Evolutionary conservation across 2,113 vertebrate genomes (phyloP), one percentile per base, ranked within the genome.

Genomic region (Pipra filicauda): DNA sequence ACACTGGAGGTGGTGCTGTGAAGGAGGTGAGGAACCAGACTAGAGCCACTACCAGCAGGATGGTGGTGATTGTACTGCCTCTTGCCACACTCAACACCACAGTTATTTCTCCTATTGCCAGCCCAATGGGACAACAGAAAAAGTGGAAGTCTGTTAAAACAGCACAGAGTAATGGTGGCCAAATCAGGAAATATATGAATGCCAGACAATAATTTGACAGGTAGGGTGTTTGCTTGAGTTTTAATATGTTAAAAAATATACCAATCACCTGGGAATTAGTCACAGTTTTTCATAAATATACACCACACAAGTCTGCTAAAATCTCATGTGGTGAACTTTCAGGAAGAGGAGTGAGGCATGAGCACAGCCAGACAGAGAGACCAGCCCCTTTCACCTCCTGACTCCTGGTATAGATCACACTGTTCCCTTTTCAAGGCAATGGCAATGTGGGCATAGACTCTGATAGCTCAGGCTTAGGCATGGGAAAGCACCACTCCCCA

Each of bases 21-120:
- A 69, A 54, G 41, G 17, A 74, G 17, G 8, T 73, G 31, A 43
- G 39, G 44, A 41, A 9, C 9, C 43, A 39, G 52, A 54, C 8
- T 4, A 35, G 37, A 70, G 15, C 18, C 30, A 16, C 62, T 13
- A 5, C 0, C 0, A 46, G 41, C n/a, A 28, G 83, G 30, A 54
- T 14, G 10, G 22, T 3, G 2, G 15, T 66, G 55, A 13, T 10
- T 48, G 27, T 11, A 9, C 28, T 79, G 39, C 41, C 31, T 66
- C n/a, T 58, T 62, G 70, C 35, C 55, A 64, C 43, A 61, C 8
- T 33, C 17, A 39, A 51, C 48, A 58, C 43, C 71, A 70, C 51
- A 62, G 49, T 21, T 66, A 70, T 31, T 88, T 86, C 39, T 62
- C 28, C 48, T 77, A 12, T 39, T 57, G 14, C 51, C 72, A 77